These are phyloP conservation scores for Mnemiopsis leidyi DNA, from an alignment of 37 sponge, comb jelly and placozoan species.

Conservation along the genomic window DNA sequence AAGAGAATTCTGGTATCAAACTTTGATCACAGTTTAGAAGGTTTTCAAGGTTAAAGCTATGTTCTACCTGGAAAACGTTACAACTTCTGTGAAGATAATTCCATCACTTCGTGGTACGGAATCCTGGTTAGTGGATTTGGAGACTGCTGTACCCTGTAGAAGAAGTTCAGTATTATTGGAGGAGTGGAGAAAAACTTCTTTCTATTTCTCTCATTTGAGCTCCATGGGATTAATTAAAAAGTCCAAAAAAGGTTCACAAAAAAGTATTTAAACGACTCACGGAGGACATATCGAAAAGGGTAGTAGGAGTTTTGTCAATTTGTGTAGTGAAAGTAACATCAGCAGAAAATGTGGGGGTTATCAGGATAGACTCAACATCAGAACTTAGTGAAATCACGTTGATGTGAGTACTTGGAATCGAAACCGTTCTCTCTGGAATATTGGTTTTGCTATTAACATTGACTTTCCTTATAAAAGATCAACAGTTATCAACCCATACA, in stretches of 20 bases:
- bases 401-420: not conserved
- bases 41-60: too few relatives aligned
- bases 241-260: too few relatives aligned
- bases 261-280: not conserved
- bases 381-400: not conserved
- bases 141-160: not conserved
- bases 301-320: not conserved
- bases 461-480: too few relatives aligned
- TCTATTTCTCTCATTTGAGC: too few relatives aligned
- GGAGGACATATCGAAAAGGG: not conserved
- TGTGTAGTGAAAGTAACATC: not conserved
- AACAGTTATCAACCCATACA: too few relatives aligned
- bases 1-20: too few relatives aligned
- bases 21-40: too few relatives aligned
- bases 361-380: not conserved
- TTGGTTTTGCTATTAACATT: too few relatives aligned
- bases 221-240: too few relatives aligned
- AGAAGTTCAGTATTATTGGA: too few relatives aligned
- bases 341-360: not conserved
- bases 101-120: not conserved
- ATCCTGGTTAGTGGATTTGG: not conserved
- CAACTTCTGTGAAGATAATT: not conserved
- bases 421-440: not conserved
- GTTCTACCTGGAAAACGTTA: not conserved
- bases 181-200: too few relatives aligned